These are phyloP conservation scores for Paragorgia papillata DNA, from an alignment of 92 coral and sea anemone species.

Conservation along the genomic window DNA sequence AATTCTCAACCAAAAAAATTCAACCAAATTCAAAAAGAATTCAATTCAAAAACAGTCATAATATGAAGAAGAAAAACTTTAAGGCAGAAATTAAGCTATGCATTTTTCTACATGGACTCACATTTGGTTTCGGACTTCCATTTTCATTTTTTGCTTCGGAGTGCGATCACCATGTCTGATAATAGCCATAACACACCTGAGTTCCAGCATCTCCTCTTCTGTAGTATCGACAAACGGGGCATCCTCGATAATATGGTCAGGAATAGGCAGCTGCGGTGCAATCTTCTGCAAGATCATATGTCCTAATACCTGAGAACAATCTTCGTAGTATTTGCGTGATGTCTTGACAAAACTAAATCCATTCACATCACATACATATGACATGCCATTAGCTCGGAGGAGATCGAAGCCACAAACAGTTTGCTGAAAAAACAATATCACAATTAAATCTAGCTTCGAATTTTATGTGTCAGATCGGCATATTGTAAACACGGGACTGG, in stretches of 20 bases:
- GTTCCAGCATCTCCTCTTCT: conserved; percentile 86
- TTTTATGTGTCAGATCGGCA: no score
- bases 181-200: conserved; percentile 92
- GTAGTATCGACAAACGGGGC: conserved; percentile 67
- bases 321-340: conserved; percentile 96
- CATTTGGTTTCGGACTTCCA: conserved; percentile 95
- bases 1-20: no score
- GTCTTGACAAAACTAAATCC: conserved; percentile 99
- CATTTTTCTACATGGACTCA: conserved; percentile 44
- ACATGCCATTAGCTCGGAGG: conserved; percentile 89
- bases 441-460: no score
- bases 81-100: no score
- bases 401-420: conserved; percentile 98
- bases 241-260: conserved; percentile 67
- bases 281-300: conserved; percentile 81
- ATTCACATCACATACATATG: conserved; percentile 96
- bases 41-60: no score
- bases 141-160: conserved; percentile 96
- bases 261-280: conserved; percentile 85
- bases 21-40: no score
- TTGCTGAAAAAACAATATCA: conserved; percentile 65
- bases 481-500: no score
- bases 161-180: conserved; percentile 98
- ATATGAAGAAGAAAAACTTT: no score
- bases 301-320: conserved; percentile 88